phyloP scores from a whole-genome alignment of 2,888 invertebrate species.

The Eretmocerus hayati region DNA sequence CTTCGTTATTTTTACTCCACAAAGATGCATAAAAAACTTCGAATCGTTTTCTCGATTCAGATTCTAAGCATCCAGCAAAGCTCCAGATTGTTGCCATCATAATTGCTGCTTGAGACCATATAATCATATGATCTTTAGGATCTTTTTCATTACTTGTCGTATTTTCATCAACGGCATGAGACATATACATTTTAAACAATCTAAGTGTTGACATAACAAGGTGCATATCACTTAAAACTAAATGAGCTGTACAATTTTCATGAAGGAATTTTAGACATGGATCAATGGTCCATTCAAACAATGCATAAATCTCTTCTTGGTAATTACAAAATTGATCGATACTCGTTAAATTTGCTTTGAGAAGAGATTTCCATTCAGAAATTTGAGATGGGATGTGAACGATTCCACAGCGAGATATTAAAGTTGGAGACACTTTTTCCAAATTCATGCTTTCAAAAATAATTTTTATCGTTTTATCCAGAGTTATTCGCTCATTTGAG shows the following conservation, averaged over 20 bases:
- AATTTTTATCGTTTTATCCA: constrained; percentile 50
- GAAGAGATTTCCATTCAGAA: constrained; percentile 53
- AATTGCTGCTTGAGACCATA: constrained; percentile 51
- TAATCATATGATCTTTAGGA: constrained; percentile 43
- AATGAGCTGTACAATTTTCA: constrained; percentile 45
- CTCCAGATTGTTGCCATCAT: constrained; percentile 52
- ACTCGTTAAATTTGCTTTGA: constrained; percentile 32
- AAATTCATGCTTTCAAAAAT: constrained; percentile 58
- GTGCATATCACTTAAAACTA: constrained; percentile 40
- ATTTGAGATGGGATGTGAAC: constrained; percentile 54
- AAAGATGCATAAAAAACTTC: constrained; percentile 43
- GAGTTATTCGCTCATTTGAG: constrained; percentile 55
- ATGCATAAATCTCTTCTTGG: constrained; percentile 31
- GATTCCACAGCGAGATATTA: constrained; percentile 59
- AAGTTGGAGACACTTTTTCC: constrained; percentile 52
- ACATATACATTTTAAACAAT: constrained; percentile 41
- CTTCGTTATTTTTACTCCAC: constrained; percentile 42
- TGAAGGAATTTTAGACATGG: constrained; percentile 51
- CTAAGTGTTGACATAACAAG: constrained; percentile 39
- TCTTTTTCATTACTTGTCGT: constrained; percentile 34
- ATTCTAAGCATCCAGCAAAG: constrained; percentile 49
- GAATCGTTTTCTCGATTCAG: constrained; percentile 42
- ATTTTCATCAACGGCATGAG: constrained; percentile 34
- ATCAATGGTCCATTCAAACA: constrained; percentile 54
- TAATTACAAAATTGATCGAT: constrained; percentile 29